Evolutionary conservation across 2,888 invertebrate species (phyloP), one percentile per base, ranked within the genome.

Genomic region (Exephanes ischioxanthus): DNA sequence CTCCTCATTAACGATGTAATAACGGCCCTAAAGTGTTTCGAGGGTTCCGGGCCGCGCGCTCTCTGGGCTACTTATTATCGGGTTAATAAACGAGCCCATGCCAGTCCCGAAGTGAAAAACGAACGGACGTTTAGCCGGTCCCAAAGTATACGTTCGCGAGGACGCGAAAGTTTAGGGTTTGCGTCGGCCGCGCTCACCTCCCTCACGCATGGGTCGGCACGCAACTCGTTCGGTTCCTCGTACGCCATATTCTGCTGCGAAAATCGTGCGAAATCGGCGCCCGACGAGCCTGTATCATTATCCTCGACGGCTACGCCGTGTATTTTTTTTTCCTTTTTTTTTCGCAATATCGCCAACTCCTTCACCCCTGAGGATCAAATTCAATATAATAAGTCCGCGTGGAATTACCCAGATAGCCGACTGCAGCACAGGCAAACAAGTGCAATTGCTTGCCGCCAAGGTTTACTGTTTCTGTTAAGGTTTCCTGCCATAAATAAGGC

Each of bases 141-240:
- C 82, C 77, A 89, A 89, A 89, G 87, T 90, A 87, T 87, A 84
- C 80, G 89, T 84, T 89, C 67, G 22, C 58, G 66, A 53, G 63
- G 75, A 51, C 53, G 26, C 84, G 72, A 75, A 82, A 82, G 30
- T 85, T 83, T 77, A 67, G 78, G 71, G 48, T 58, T 71, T 53
- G 66, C 55, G 41, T 53, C 55, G 30, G 58, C 37, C 48, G 30
- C 48, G 75, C 30, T 73, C 61, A 16, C 22, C 16, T 66, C 53
- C 55, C 30, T 26, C 48, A 0, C 26, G 45, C 53, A 30, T 22
- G 37, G 9, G 33, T 55, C 22, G 19, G 3, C 73, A 58, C 73
- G 58, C 73, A 26, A 30, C 63, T 45, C 45, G 3, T 37, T n/a
- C 72, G 22, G 19, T 55, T 41, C 72, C 19, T 37, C 41, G 72